Percentiles rank a stretch among this genome's conserved stretches.
These are phyloP conservation scores for Drosophila albomicans DNA, from an alignment of 1,140 invertebrate species.

Conservation along the genomic window DNA sequence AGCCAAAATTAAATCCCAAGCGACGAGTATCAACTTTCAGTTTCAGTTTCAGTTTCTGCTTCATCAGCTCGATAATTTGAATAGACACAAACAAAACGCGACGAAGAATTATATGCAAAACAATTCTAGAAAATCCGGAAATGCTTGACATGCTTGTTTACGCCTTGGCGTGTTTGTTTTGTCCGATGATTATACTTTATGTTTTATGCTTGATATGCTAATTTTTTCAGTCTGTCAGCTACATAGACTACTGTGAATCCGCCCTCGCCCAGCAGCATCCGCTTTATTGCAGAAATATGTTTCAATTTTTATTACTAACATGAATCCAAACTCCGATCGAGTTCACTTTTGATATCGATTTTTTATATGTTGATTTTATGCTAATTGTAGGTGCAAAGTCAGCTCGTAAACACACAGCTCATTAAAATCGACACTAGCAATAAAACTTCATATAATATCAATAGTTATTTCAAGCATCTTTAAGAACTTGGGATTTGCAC, in stretches of 20 bases:
- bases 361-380: slow-evolving; percentile 42
- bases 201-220: slow-evolving; percentile 42
- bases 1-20: slow-evolving; percentile 31
- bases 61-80: slow-evolving; percentile 3
- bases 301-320: slow-evolving; percentile 12
- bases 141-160: slow-evolving; percentile 37
- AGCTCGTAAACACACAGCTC: slow-evolving; percentile 50
- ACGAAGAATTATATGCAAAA: slow-evolving; percentile 28
- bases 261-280: slow-evolving; percentile 11
- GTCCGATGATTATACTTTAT: slow-evolving; percentile 25
- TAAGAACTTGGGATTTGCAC: slow-evolving; percentile 23
- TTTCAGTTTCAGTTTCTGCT: slow-evolving; percentile 21
- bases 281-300: slow-evolving; percentile 20
- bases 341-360: slow-evolving; percentile 15
- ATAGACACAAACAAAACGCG: slow-evolving; percentile 2
- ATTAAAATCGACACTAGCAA: slow-evolving; percentile 42
- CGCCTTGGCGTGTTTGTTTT: slow-evolving; percentile 43
- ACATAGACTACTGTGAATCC: neutral
- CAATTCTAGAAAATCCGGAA: slow-evolving; percentile 50
- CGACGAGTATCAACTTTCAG: slow-evolving; percentile 22
- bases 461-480: slow-evolving; percentile 12
- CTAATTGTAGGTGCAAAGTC: slow-evolving; percentile 61
- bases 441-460: slow-evolving; percentile 32
- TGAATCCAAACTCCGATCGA: neutral
- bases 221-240: slow-evolving; percentile 1